Conservation (phyloP, 1,140 invertebrate species). For the Papilio aristodemus region DNA sequence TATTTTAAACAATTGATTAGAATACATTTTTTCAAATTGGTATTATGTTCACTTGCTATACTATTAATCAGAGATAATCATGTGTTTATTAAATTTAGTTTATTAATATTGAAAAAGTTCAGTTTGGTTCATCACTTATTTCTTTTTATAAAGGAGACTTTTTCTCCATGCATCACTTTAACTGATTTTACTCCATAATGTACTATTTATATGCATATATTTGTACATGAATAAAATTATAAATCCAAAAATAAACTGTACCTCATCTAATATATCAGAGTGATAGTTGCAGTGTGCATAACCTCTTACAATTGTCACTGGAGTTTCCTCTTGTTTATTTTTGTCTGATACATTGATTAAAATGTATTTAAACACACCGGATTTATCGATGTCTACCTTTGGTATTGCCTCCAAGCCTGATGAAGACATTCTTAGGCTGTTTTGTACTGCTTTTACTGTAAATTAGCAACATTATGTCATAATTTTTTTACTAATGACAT, state of each 20-base stretch:
- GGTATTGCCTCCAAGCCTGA: conserved; percentile 73
- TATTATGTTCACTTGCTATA: no score
- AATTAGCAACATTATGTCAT: not conserved
- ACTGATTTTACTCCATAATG: not conserved
- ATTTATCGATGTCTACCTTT: conserved; percentile 90
- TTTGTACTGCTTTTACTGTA: not conserved
- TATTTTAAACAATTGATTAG: no score
- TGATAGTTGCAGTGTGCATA: conserved; percentile 86
- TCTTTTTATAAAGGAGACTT: no score
- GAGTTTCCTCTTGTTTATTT: conserved; percentile 56
- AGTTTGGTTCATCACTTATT: no score
- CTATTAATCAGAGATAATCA: no score
- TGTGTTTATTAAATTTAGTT: no score
- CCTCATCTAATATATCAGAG: conserved; percentile 78
- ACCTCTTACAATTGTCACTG: conserved; percentile 88
- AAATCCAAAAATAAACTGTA: conserved; percentile 38
- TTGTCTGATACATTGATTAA: conserved; percentile 85
- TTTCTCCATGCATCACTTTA: no score
- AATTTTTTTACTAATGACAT: no score
- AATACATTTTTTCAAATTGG: no score
- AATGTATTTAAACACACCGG: conserved; percentile 93
- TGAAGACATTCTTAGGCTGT: conserved; percentile 45
- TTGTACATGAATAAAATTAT: not conserved
- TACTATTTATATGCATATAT: not conserved
- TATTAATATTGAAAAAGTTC: no score